Base-by-base conservation (phyloP, 37 sponge, comb jelly and placozoan species). In the Crambe crambe region DNA sequence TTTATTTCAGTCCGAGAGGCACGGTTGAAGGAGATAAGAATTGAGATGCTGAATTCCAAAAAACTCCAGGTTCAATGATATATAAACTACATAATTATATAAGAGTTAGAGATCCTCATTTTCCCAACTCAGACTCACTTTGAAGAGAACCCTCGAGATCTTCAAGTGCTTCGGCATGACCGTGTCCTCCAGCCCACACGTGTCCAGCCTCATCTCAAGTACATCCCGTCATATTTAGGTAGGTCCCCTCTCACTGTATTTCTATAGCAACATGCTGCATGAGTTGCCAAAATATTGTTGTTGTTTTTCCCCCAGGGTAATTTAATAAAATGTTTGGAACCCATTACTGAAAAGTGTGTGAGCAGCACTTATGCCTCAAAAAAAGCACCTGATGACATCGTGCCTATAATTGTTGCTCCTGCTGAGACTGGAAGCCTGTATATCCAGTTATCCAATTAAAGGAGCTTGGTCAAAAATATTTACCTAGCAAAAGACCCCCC, bases 101-200 rank as follows among this genome's bases (percentile, higher is more conserved):
- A 30, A 62, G 6, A 30, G 30, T 30, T 23, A 9, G 30, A 23
- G n/a, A n/a, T n/a, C n/a, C n/a, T n/a, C n/a, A n/a, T 20, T 62
- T 30, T 23, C 42, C 27, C 23, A 43, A 30, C 32, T 37, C 62
- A 91, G 89, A 35, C 83, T 18, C 91, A 87, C 56, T 96, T 98
- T 73, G 92, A 90, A 36, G 95, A 99, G 58, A 99, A 99, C 71
- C 99, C 99, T 0, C 64, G 96, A 31, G 99, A 99, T 66, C 73
- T 96, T 25, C 95, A 99, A 74, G 93, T 96, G 29, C 64, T 99
- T 41, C 59, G 99, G 30, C 99, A 99, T 81, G 99, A 99, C 80
- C 81, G 83, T 42, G 92, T 78, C 17, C 72, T 94, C 17, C 91
- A 91, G 37, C 93, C 97, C 0, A 74, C 70, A 9, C 76, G 84